Percentiles rank a stretch among this genome's conserved stretches.
These are phyloP conservation scores for Sphyrna mokarran DNA, from an alignment of 2,113 vertebrate genomes.

Conservation along the genomic window DNA sequence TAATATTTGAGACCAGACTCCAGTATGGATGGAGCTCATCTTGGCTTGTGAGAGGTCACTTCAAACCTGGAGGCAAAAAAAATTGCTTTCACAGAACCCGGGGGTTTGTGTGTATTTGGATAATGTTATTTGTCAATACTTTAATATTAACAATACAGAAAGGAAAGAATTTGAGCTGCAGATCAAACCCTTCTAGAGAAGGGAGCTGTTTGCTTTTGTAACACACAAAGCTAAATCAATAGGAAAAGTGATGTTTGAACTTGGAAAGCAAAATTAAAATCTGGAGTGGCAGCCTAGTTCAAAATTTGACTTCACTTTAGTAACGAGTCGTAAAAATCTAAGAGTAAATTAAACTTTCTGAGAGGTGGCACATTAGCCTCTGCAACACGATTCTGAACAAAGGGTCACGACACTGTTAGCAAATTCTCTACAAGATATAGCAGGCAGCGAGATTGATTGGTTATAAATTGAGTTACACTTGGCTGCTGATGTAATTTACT, in stretches of 20 bases:
- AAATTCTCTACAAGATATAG: neutral
- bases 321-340: neutral
- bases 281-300: neutral
- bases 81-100: neutral
- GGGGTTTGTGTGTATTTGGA: neutral
- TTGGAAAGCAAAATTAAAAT: neutral
- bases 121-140: slow-evolving; percentile 18
- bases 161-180: slow-evolving; percentile 14
- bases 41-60: neutral
- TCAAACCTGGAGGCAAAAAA: neutral
- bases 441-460: neutral
- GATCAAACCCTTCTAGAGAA: neutral
- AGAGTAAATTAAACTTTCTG: slow-evolving; percentile 18
- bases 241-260: neutral
- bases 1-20: neutral
- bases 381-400: neutral
- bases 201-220: neutral
- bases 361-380: neutral
- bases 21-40: neutral
- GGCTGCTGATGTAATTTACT: slow-evolving; percentile 28
- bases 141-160: neutral
- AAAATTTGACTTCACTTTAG: neutral
- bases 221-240: slow-evolving; percentile 23
- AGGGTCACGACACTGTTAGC: neutral
- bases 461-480: slow-evolving; percentile 14